A percentile compares a stretch with the other conserved stretches of the same genome.
Conservation (phyloP, 2,113 vertebrate species). For the Leptodactylus fuscus region DNA sequence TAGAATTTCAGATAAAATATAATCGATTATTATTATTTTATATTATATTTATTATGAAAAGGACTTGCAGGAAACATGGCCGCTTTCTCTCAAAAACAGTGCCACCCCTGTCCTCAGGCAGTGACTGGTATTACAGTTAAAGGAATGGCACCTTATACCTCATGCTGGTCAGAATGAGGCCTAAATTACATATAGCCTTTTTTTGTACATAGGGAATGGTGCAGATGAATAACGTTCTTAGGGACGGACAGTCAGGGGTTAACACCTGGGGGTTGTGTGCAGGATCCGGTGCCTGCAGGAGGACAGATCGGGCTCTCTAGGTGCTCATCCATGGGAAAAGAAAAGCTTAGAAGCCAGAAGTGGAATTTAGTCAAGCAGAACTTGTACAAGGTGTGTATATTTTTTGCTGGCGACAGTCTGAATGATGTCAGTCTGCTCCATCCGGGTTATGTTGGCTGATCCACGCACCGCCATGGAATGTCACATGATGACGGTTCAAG, state of each 20-base stretch:
- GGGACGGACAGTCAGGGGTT: neutral
- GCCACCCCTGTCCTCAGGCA: no score
- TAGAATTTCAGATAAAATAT: no score
- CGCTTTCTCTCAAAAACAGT: no score
- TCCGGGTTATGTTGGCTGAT: neutral
- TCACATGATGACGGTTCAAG: neutral
- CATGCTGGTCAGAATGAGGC: no score
- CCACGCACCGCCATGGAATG: neutral
- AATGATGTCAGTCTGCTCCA: neutral
- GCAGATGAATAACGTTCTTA: neutral
- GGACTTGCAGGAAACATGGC: no score
- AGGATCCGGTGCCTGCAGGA: neutral
- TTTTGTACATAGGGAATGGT: neutral
- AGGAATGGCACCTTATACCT: no score
- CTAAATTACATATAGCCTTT: no score
- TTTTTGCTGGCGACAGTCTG: slow-evolving; percentile 1
- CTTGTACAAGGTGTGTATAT: neutral
- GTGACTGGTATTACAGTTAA: no score
- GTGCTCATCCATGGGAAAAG: slow-evolving; percentile 17
- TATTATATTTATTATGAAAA: no score
- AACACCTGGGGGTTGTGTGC: neutral
- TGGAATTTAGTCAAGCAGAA: slow-evolving; percentile 34
- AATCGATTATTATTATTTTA: no score
- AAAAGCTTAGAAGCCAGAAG: neutral
- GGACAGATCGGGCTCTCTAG: neutral